Conservation (phyloP, 2,113 vertebrate genomes). For the Aegithalos caudatus region DNA sequence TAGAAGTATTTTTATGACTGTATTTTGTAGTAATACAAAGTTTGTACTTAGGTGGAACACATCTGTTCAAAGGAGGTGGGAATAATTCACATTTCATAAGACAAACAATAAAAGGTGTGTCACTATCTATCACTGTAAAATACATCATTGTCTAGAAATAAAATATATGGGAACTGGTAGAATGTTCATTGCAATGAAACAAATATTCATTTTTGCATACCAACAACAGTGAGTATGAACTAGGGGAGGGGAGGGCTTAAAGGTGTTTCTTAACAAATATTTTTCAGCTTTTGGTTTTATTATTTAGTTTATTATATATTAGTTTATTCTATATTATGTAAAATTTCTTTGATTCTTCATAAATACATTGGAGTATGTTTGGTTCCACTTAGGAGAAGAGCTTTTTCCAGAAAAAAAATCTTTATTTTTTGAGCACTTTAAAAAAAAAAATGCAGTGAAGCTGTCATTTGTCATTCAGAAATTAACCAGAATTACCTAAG, state of each 20-base stretch:
- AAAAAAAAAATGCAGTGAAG: background rate
- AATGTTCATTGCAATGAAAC: background rate
- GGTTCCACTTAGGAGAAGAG: background rate
- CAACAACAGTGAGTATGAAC: background rate
- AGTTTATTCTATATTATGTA: background rate
- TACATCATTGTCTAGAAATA: background rate
- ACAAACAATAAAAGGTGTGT: background rate
- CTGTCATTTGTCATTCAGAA: background rate
- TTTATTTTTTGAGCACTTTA: background rate
- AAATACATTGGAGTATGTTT: background rate
- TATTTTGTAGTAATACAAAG: background rate
- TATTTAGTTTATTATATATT: too few relatives aligned
- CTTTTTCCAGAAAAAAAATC: background rate
- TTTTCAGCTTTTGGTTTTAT: background rate
- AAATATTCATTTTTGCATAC: background rate
- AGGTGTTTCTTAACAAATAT: background rate
- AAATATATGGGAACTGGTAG: background rate
- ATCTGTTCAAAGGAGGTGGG: background rate
- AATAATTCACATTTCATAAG: background rate
- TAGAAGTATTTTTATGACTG: background rate
- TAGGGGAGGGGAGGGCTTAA: fast-evolving
- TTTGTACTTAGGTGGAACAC: background rate
- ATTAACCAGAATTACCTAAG: background rate
- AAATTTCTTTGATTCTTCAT: background rate
- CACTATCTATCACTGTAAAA: background rate